Conservation (phyloP, 2,888 invertebrate species). For the Melinopterus prodromus region DNA sequence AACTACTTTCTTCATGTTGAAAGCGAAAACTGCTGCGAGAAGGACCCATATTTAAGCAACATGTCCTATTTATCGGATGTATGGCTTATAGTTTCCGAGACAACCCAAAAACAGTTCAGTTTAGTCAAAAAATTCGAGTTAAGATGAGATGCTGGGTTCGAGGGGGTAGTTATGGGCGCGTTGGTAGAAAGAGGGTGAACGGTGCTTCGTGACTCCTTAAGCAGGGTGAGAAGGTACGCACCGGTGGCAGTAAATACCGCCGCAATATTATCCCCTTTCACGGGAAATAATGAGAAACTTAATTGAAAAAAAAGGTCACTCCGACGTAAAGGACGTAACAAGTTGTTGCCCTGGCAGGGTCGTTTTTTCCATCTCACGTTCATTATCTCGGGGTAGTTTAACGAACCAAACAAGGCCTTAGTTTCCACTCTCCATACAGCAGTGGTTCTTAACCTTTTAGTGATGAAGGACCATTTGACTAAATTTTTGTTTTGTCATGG, state of each 20-base stretch:
- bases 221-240: background rate
- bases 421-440: too few relatives aligned
- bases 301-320: conserved; percentile 35
- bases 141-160: background rate
- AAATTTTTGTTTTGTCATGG: too few relatives aligned
- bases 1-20: too few relatives aligned
- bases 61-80: too few relatives aligned
- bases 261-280: background rate
- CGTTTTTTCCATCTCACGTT: background rate
- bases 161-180: background rate
- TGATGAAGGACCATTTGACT: too few relatives aligned
- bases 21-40: too few relatives aligned
- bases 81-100: too few relatives aligned
- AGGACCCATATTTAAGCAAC: too few relatives aligned
- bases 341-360: conserved; percentile 26
- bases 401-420: background rate
- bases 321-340: conserved; percentile 27
- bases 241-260: background rate
- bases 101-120: too few relatives aligned
- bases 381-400: background rate
- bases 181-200: background rate
- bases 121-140: background rate
- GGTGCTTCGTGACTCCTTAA: background rate
- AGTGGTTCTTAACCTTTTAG: too few relatives aligned
- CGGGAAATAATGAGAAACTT: conserved; percentile 34